Evolutionary conservation across 2,113 vertebrate species (phyloP).

Genomic region (Xenotilapia longispinis): DNA sequence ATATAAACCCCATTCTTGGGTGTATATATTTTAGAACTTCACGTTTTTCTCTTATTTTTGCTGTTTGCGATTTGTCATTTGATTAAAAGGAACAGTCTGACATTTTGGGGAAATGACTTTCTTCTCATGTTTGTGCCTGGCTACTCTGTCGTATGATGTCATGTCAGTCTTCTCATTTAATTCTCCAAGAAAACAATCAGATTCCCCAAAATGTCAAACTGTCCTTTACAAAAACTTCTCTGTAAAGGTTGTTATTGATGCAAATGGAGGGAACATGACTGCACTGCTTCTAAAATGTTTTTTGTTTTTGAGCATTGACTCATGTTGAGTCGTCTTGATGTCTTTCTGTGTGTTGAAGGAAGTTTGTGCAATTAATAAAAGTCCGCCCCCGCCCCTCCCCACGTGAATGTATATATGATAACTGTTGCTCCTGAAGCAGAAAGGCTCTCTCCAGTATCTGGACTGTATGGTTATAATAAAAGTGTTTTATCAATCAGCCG

Average conservation of each 20-base stretch:
- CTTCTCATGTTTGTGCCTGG: neutral
- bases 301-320: slow-evolving; percentile 36
- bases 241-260: neutral
- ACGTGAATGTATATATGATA: slow-evolving; percentile 41
- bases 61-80: neutral
- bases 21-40: neutral
- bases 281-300: neutral
- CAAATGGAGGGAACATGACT: neutral
- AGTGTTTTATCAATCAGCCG: neutral
- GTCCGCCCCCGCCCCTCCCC: slow-evolving; percentile 10
- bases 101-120: neutral
- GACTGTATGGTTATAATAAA: slow-evolving; percentile 52
- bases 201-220: neutral
- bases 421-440: slow-evolving; percentile 30
- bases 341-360: slow-evolving; percentile 10
- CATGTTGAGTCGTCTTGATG: slow-evolving; percentile 54
- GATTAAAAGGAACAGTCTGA: neutral
- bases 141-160: neutral
- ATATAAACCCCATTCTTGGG: neutral
- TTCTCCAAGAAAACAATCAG: neutral
- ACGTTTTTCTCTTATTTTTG: slow-evolving; percentile 3
- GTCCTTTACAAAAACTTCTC: neutral
- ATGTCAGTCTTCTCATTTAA: neutral
- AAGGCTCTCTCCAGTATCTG: slow-evolving; percentile 81
- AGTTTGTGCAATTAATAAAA: neutral